Evolutionary conservation across 1,140 invertebrate genomes (phyloP), one percentile per base, ranked within the genome.

Genomic region (Neodiprion lecontei): DNA sequence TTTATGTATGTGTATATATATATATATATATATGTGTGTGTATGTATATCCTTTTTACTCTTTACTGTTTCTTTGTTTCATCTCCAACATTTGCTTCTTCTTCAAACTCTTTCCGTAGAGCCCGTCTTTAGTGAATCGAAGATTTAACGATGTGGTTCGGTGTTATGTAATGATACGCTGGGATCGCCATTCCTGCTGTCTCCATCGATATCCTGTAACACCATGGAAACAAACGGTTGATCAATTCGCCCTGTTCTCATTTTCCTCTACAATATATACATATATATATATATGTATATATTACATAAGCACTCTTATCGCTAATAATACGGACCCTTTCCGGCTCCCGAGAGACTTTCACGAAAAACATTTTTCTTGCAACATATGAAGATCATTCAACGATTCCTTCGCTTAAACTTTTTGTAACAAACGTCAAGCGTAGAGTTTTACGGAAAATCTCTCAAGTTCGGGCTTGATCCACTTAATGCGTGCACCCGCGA

Each of bases 61-160:
- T 75, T 72, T 76, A 72, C 71, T 70, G 73, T 48, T 67, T 66
- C 48, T 17, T 66, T 67, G n/a, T 8, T 71, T 47, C 53, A 3
- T 61, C 53, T 65, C 17, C 12, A 12, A 14, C 14, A 47, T 47
- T 1, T 17, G 12, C 21, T 61, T 53, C 50, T 11, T 1, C 53
- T 14, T 14, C 40, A 9, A 69, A 12, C 21, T 69, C 12, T 69
- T 17, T 69, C 21, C 67, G 7, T 69, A 21, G 81, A 82, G 75
- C 68, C 81, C 80, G 82, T 83, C 86, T 81, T 94, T 94, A 96
- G 90, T 97, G 95, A 85, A 96, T 96, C 79, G 95, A 94, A 77
- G 95, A 94, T 89, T 96, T 96, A 81, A 97, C 95, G 87, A 97
- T 96, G 90, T 96, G 94, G 89, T 96, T 96, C 72, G 95, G 95